Percentiles rank a stretch among this genome's conserved stretches.
phyloP scores from a whole-genome alignment of 1,140 invertebrate genomes.

The Propsilocerus akamusi region DNA sequence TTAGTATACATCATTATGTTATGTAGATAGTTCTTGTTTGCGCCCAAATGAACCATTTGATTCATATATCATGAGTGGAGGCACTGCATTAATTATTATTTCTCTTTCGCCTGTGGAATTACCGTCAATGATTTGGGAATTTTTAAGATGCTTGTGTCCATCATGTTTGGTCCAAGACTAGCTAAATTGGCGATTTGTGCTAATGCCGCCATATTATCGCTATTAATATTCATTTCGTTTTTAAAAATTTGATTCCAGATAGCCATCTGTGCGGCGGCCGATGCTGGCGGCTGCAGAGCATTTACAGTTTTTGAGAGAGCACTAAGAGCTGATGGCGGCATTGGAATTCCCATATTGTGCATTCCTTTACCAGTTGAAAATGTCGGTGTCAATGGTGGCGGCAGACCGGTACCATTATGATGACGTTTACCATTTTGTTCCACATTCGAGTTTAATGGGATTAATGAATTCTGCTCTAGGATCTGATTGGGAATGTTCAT shows the following conservation, averaged over 20 bases:
- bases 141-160: conserved; percentile 33
- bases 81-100: not conserved
- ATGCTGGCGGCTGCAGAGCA: not conserved
- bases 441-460: not conserved
- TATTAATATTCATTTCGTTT: not conserved
- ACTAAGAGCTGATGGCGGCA: not conserved
- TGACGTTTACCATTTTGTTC: not conserved
- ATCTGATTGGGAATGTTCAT: conserved; percentile 9
- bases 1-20: too few species aligned
- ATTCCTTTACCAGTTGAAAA: not conserved
- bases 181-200: not conserved
- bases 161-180: not conserved
- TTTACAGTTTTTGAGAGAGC: not conserved
- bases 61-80: too few species aligned
- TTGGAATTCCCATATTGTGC: not conserved
- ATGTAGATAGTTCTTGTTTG: too few species aligned
- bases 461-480: conserved; percentile 6
- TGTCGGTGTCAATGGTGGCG: not conserved
- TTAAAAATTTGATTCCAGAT: conserved; percentile 1
- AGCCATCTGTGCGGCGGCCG: not conserved
- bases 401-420: not conserved
- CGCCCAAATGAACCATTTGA: too few species aligned
- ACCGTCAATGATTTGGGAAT: conserved; percentile 57
- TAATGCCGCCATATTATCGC: not conserved
- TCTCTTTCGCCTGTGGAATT: conserved; percentile 33